These are phyloP conservation scores for Argya squamiceps DNA, from an alignment of 2,797 vertebrate species.

Conservation along the genomic window DNA sequence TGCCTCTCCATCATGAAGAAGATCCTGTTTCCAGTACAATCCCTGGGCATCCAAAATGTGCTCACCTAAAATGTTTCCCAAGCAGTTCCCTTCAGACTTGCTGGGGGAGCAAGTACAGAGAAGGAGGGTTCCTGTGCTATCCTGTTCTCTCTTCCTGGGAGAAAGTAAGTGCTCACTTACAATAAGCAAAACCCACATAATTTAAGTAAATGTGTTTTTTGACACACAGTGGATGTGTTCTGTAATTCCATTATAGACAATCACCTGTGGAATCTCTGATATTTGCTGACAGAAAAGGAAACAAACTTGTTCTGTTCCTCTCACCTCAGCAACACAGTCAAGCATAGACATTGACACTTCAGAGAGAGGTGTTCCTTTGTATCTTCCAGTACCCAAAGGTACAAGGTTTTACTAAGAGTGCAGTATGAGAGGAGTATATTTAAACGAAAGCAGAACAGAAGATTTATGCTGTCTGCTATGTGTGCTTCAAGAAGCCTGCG, in stretches of 20 bases:
- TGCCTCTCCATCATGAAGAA: background rate
- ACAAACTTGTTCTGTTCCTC: background rate
- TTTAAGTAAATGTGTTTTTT: background rate
- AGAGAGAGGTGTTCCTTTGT: background rate
- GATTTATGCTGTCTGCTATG: background rate
- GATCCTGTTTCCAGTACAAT: background rate
- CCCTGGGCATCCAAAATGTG: background rate
- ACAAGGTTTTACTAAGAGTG: background rate
- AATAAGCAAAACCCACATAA: accelerated
- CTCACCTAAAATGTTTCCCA: background rate
- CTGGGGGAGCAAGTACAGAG: background rate
- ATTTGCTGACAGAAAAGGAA: background rate
- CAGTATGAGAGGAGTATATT: background rate
- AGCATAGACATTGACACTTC: background rate
- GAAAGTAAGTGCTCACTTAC: background rate
- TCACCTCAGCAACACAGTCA: background rate
- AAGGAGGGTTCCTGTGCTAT: background rate
- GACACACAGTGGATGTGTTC: background rate
- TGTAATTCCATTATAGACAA: background rate
- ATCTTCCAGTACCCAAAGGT: background rate
- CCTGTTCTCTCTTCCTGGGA: background rate
- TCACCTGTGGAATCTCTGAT: background rate
- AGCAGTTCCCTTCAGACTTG: background rate
- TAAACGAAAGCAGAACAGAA: background rate
- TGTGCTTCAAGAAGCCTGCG: background rate